These are phyloP conservation scores for Drosophila melanosoma DNA, from an alignment of 2,888 invertebrate species.

Conservation along the genomic window DNA sequence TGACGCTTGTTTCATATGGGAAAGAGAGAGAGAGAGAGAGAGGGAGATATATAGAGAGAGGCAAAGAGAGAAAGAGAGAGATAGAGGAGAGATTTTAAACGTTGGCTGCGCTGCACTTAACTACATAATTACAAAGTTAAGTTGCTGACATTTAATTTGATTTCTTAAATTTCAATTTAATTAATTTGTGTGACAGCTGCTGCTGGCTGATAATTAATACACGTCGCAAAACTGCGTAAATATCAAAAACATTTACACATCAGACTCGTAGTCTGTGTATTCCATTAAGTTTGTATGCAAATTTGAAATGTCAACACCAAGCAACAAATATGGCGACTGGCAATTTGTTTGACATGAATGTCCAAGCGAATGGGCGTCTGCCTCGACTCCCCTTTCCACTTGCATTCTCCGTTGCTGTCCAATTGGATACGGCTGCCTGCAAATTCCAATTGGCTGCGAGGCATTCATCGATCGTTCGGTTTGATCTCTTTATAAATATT, in stretches of 20 bases:
- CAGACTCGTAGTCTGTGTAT: neutral
- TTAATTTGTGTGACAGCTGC: slow-evolving; percentile 77
- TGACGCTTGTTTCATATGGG: slow-evolving; percentile 40
- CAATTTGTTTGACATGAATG: slow-evolving; percentile 67
- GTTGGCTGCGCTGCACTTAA: slow-evolving; percentile 55
- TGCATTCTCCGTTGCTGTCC: slow-evolving; percentile 18
- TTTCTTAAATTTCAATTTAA: slow-evolving; percentile 73
- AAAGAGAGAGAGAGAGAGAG: neutral
- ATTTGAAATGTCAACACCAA: slow-evolving; percentile 72
- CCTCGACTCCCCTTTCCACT: neutral
- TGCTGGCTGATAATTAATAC: slow-evolving; percentile 73
- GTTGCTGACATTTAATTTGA: slow-evolving; percentile 80
- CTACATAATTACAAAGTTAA: slow-evolving; percentile 73
- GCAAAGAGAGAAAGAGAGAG: neutral
- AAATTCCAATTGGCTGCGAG: slow-evolving; percentile 58
- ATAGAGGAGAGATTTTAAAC: slow-evolving; percentile 10
- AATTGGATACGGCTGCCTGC: slow-evolving; percentile 54
- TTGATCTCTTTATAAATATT: slow-evolving; percentile 37
- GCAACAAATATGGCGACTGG: slow-evolving; percentile 63
- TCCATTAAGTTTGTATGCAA: slow-evolving; percentile 47
- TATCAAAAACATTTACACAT: slow-evolving; percentile 7
- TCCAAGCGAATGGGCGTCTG: slow-evolving; percentile 63
- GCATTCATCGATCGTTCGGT: slow-evolving; percentile 43
- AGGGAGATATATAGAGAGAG: neutral
- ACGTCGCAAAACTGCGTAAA: slow-evolving; percentile 62